Evolutionary conservation across 1,140 invertebrate species (phyloP), one percentile per base, ranked within the genome.

Genomic region (Brachionus koreanus): DNA sequence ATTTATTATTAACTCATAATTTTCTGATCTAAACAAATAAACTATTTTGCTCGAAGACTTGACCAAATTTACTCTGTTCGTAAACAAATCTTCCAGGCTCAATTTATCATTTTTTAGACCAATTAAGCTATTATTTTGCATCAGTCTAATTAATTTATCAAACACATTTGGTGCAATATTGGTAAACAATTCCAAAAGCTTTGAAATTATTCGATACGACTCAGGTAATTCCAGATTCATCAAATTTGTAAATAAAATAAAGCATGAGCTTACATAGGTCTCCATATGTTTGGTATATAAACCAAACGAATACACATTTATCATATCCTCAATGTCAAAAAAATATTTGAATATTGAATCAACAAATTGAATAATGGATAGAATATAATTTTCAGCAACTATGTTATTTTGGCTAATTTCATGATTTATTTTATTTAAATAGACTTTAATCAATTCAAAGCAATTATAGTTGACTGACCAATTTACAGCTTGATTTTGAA

Each of bases 31-130:
- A 23, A 74, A 74, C 13, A 74, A n/a, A 25, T 35, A 74, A 19
- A 74, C 25, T 46, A 74, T 43, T 74, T 46, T 74, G 5, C 0
- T 12, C 2, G 69, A 74, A 10, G 39, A 25, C 25, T 74, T 74
- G 16, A 74, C 39, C 25, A 74, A 46, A 35, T 74, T 74, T 5
- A 74, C 39, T 74, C 69, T 9, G 46, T 74, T 49, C 6, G 23
- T 74, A 74, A 74, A 74, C 69, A 74, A 49, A 13, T 74, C 69
- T 74, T 74, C 39, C 19, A 74, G 13, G n/a, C 39, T 74, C 25
- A 74, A 25, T 3, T 46, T 74, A 46, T 46, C 12, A 46, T 25
- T 46, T n/a, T 46, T 33, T 25, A 46, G 69, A 46, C 69, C 69
- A 74, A 74, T 49, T 49, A 74, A 29, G 9, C 25, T 39, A 74